Base-by-base conservation (phyloP, 2,888 invertebrate species). In the Oscheius sp. region DNA sequence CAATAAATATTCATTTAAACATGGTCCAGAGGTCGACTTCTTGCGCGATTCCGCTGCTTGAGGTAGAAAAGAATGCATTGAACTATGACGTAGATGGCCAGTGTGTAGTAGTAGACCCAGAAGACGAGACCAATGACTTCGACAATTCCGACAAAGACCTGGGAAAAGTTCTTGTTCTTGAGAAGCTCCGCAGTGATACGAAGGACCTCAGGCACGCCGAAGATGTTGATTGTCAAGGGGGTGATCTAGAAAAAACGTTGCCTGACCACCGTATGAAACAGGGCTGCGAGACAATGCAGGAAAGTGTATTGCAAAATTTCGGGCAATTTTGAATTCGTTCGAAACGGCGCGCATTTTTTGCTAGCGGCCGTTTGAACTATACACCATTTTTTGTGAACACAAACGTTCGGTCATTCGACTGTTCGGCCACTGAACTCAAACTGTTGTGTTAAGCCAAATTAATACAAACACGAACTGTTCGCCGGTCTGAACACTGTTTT, bases 51-150 rank as follows among this genome's bases (percentile, higher is more conserved):
- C 42, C 42, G 42, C 53, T 53, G 53, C 29, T 29, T 13, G n/a
- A 21, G n/a, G n/a, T 63, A 63, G 33, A 63, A 63, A 7, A 21
- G 29, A 29, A 63, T 63, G 33, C 63, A 63, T 48, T 50, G 47
- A n/a, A 63, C 21, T 5, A 47, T n/a, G 29, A 63, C n/a, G 48
- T 63, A 63, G 48, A 48, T 48, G 10, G 63, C 63, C 50, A 50
- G 33, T 4, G 50, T 50, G 50, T 63, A 63, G 29, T 63, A 63
- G 29, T 47, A 63, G 48, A 63, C 29, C 63, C 63, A 63, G 7
- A 63, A 3, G n/a, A 50, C 47, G 4, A 63, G 47, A 2, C 63
- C 63, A 10, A 63, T 13, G 48, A n/a, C n/a, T 10, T 63, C 48
- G 47, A 47, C 63, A 10, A 63, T 10, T 4, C 63, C 48, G 13